Conservation (phyloP, 2,113 vertebrate species). For the Tachysurus vachellii region DNA sequence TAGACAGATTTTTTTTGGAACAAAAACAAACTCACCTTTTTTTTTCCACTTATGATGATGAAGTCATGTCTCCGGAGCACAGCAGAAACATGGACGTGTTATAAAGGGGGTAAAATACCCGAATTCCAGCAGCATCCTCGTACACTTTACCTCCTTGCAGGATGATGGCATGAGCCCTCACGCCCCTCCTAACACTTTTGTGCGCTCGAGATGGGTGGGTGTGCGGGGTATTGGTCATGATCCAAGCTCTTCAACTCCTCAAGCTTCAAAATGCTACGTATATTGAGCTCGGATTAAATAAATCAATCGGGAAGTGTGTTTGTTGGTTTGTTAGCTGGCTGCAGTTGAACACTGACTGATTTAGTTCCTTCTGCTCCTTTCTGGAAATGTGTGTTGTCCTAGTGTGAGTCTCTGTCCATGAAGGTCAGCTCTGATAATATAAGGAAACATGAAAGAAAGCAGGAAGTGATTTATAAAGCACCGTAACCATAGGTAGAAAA, state of each 20-base stretch:
- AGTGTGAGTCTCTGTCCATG: not conserved
- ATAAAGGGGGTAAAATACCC: not conserved
- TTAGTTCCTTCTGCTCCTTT: not conserved
- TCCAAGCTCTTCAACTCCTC: not conserved
- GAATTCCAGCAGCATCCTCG: not conserved
- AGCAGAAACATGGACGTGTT: too few species aligned
- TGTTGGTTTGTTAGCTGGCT: not conserved
- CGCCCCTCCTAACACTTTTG: not conserved
- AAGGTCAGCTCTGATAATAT: conserved; percentile 38
- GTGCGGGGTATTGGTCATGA: not conserved
- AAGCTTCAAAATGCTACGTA: not conserved
- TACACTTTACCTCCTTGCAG: not conserved
- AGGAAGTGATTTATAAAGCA: conserved; percentile 5
- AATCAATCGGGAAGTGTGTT: not conserved
- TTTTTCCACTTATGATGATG: not conserved
- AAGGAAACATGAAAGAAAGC: conserved; percentile 3
- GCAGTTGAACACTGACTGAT: not conserved
- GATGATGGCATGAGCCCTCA: conserved; percentile 6
- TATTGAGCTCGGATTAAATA: not conserved
- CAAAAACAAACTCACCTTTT: not conserved
- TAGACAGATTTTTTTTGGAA: not conserved
- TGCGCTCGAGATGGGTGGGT: not conserved
- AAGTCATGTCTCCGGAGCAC: not conserved
- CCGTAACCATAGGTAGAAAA: not conserved
- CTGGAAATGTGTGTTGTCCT: not conserved